Evolutionary conservation across 2,113 vertebrate species (phyloP), one percentile per base, ranked within the genome.

Genomic region (Myiagra hebetior): DNA sequence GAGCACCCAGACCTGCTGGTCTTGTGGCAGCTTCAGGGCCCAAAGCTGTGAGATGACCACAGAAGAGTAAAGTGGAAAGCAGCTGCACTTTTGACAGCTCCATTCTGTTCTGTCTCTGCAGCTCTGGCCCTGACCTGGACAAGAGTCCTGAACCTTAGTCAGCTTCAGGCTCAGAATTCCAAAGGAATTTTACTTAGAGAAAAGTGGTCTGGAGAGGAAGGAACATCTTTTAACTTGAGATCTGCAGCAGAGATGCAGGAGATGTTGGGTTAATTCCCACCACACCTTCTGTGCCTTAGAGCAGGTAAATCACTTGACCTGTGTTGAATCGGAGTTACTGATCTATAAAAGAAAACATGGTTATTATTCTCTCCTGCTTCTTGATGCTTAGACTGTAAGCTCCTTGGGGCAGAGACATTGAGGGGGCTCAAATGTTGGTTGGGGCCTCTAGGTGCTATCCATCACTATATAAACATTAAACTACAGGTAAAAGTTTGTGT

Each of bases 371-470:
- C 27, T 89, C 62, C 56, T 89, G 35, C 73, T 94, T 53, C 91
- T 74, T 50, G 68, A 89, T 89, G 68, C 93, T 96, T 97, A 97
- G 93, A 96, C 91, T 96, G 96, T 97, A 96, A 94, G 95, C 95
- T 96, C 95, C 85, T 94, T 96, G 95, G 95, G 92, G 95, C 95
- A 97, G 96, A 95, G 72, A 92, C 57, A 85, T 52, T 86, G 86
- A 93, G 56, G 90, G 72, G 91, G 93, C 92, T 92, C 95, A 87
- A 37, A 75, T 89, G 93, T 84, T 93, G 95, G 69, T 12, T 69
- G 92, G 27, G 93, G 64, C 93, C 95, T 92, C 93, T 91, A 92
- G 95, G 96, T 96, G 96, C 94, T 96, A 95, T 94, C 93, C 70
- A 78, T 95, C 91, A 91, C 46, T 94, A 97, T 86, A 95, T 86